phyloP scores from a whole-genome alignment of 2,113 vertebrate genomes.

The Onychostoma macrolepis region DNA sequence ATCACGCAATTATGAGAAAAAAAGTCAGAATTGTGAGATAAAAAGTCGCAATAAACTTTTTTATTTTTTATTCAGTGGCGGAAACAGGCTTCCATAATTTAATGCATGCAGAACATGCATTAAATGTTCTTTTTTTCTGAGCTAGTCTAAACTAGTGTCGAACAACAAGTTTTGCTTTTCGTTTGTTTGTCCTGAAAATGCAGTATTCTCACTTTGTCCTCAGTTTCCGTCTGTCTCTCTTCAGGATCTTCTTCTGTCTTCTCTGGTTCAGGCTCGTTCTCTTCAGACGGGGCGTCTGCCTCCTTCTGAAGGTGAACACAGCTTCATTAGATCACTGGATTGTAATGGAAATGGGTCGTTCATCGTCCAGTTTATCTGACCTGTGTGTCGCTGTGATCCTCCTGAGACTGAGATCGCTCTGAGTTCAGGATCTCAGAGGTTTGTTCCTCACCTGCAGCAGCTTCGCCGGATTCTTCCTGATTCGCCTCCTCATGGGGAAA shows the following conservation, averaged over 20 bases:
- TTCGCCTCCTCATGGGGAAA: not conserved
- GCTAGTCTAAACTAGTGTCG: too few relatives aligned
- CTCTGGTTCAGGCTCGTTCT: not conserved
- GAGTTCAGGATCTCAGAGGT: not conserved
- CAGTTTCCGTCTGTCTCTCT: slow-evolving; percentile 8
- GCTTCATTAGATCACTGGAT: not conserved
- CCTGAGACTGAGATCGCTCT: not conserved
- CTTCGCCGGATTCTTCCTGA: not conserved
- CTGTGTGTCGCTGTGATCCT: not conserved
- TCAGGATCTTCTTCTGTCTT: not conserved
- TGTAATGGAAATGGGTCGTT: not conserved
- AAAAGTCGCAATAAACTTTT: too few relatives aligned
- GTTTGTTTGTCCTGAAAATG: too few relatives aligned
- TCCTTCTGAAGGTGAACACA: not conserved
- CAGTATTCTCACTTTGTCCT: not conserved
- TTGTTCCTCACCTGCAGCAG: not conserved
- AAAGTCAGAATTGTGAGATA: too few relatives aligned
- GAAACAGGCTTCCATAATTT: too few relatives aligned
- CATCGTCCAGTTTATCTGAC: not conserved
- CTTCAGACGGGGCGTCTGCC: too few relatives aligned
- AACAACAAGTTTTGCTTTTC: too few relatives aligned
- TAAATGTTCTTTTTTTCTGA: too few relatives aligned
- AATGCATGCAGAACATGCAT: too few relatives aligned
- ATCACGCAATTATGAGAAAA: too few relatives aligned
- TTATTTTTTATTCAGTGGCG: too few relatives aligned